Evolutionary conservation across 2,888 invertebrate species (phyloP).

Genomic region (Acanthosepion lycidas): DNA sequence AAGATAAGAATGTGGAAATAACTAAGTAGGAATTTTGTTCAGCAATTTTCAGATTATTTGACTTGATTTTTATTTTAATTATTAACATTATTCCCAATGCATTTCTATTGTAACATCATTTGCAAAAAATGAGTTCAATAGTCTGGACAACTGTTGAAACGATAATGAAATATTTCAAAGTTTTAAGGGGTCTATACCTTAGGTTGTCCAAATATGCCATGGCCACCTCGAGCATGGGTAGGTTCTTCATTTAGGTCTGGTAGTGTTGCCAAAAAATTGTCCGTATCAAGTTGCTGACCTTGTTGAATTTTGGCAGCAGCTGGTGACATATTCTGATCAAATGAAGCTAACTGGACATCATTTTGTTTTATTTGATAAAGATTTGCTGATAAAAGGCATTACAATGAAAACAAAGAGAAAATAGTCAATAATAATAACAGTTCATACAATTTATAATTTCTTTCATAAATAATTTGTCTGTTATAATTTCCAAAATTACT

Average conservation of each 20-base stretch:
- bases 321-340: neutral
- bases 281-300: neutral
- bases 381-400: neutral
- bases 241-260: constrained; percentile 52
- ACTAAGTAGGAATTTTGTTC: too few species aligned
- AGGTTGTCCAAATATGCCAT: constrained; percentile 74
- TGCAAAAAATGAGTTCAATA: too few species aligned
- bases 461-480: neutral
- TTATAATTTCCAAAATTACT: too few species aligned
- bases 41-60: too few species aligned
- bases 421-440: neutral
- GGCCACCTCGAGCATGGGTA: constrained; percentile 72
- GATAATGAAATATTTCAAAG: too few species aligned
- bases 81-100: too few species aligned
- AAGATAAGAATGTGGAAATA: too few species aligned
- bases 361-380: constrained; percentile 42
- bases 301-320: neutral
- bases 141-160: too few species aligned
- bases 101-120: too few species aligned
- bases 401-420: neutral
- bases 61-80: too few species aligned
- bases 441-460: neutral
- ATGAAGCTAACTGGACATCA: neutral
- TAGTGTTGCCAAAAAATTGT: neutral
- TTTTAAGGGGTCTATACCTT: constrained; percentile 61